phyloP scores from a whole-genome alignment of 2,888 invertebrate species.

The Caenorhabditis afra region DNA sequence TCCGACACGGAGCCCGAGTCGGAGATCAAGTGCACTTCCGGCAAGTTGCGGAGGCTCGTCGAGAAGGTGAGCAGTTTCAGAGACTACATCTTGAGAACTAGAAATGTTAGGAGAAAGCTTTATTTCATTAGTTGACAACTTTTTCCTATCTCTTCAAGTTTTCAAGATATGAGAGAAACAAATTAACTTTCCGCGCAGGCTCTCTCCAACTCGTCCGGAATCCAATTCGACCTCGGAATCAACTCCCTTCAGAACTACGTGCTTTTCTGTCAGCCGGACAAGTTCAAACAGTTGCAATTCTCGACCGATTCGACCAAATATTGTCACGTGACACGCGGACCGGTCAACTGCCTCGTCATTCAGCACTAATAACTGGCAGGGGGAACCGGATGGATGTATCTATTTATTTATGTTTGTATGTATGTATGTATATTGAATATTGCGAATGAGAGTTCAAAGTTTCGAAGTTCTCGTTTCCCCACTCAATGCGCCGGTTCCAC shows the following conservation, averaged over 20 bases:
- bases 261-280: constrained; percentile 47
- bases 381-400: constrained; percentile 24
- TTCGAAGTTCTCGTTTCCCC: too few species aligned
- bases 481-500: too few species aligned
- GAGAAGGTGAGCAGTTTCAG: constrained; percentile 27
- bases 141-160: background rate
- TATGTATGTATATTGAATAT: too few species aligned
- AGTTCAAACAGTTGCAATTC: constrained; percentile 47
- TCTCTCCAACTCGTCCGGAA: constrained; percentile 10
- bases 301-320: constrained; percentile 43
- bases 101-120: background rate
- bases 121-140: background rate
- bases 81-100: background rate
- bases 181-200: constrained; percentile 9
- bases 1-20: constrained; percentile 17
- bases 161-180: background rate
- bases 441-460: too few species aligned
- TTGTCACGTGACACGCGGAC: constrained; percentile 41
- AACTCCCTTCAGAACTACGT: constrained; percentile 42
- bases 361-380: constrained; percentile 25
- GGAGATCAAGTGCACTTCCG: constrained; percentile 41
- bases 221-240: constrained; percentile 38
- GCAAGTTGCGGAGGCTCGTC: constrained; percentile 38
- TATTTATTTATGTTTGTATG: too few species aligned
- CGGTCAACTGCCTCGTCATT: constrained; percentile 39